phyloP scores from a whole-genome alignment of 1,140 invertebrate species.

The Sinonovacula constricta region DNA sequence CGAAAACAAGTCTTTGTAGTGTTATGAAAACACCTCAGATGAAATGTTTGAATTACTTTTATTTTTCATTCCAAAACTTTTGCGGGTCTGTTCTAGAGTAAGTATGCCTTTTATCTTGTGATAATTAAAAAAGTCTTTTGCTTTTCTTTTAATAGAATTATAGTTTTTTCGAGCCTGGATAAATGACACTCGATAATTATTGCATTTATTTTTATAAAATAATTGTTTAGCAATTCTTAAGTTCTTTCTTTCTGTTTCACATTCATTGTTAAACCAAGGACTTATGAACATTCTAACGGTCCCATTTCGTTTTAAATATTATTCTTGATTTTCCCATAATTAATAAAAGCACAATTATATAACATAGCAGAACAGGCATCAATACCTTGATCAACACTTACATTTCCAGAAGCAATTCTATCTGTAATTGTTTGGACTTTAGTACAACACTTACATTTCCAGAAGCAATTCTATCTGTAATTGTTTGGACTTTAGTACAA shows the following conservation, averaged over 20 bases:
- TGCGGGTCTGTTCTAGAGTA: neutral
- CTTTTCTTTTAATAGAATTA: neutral
- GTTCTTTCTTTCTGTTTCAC: neutral
- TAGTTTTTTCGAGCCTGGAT: neutral
- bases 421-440: neutral
- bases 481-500: neutral
- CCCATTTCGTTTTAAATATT: neutral
- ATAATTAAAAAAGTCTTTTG: neutral
- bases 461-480: neutral
- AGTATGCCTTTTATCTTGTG: neutral
- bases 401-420: neutral
- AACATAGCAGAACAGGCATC: neutral
- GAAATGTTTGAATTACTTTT: slow-evolving; percentile 9
- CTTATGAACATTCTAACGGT: neutral
- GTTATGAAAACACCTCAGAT: slow-evolving; percentile 3
- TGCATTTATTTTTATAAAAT: neutral
- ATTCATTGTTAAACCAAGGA: neutral
- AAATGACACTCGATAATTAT: neutral
- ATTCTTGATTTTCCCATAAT: neutral
- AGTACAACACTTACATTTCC: neutral
- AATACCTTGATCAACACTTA: neutral
- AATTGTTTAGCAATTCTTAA: neutral
- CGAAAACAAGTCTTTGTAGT: slow-evolving; percentile 16
- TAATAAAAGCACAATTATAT: neutral
- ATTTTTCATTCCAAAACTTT: neutral